Evolutionary conservation across 2,113 vertebrate species (phyloP).

Genomic region (Lutjanus erythropterus): DNA sequence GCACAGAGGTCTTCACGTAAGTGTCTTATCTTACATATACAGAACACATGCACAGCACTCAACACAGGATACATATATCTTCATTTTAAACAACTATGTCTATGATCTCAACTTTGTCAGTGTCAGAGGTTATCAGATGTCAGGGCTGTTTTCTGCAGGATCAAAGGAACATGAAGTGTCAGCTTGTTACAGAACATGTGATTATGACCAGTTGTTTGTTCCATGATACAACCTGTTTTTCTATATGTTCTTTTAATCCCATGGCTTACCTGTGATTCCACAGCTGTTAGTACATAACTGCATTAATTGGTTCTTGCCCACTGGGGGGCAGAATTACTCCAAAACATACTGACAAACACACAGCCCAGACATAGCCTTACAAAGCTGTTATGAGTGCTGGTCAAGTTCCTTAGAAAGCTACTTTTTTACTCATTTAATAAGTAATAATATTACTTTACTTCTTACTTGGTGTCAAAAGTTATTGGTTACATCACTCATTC

Average conservation of each 20-base stretch:
- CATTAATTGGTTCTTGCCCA: not conserved
- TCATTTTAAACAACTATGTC: no score
- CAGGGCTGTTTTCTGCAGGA: not conserved
- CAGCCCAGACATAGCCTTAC: not conserved
- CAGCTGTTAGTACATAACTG: not conserved
- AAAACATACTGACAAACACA: not conserved
- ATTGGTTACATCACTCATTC: no score
- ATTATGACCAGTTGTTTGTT: not conserved
- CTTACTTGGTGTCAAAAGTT: no score
- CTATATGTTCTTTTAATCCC: not conserved
- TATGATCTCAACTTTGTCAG: not conserved
- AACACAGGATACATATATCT: not conserved
- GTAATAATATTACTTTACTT: no score
- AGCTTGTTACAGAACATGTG: constrained; percentile 6
- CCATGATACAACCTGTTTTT: not conserved
- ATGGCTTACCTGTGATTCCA: not conserved
- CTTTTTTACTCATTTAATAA: no score
- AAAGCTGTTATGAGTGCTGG: not conserved
- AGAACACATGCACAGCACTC: not conserved
- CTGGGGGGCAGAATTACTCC: not conserved
- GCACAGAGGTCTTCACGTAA: constrained; percentile 87
- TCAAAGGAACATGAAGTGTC: constrained; percentile 10
- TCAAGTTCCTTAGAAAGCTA: no score
- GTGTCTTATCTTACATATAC: constrained; percentile 43
- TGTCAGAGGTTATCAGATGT: constrained; percentile 23